Base-by-base conservation (phyloP, 2,113 vertebrate species). In the Micronisus gabar region DNA sequence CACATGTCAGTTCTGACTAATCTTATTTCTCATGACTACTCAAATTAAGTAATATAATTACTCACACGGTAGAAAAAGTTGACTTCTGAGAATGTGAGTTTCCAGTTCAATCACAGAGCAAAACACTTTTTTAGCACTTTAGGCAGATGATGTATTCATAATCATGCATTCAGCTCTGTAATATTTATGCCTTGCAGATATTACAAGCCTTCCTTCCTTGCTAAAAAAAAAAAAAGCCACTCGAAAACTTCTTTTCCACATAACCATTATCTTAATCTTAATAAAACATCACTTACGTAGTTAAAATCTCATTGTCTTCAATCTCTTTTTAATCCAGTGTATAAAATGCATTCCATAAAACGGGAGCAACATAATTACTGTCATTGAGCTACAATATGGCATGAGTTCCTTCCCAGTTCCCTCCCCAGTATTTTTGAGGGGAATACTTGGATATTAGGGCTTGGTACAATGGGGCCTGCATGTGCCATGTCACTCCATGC, bases 21-120 rank as follows among this genome's bases (percentile, higher is more conserved):
- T 58, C 47, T 63, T 76, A 50, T 94, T 91, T 95, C 30, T 89
- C 52, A 52, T 38, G 21, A 62, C 7, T 15, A 71, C 32, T 84
- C 47, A 56, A 91, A 75, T 56, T 45, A 79, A 80, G 41, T n/a
- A 62, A 56, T 50, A 36, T 32, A 41, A 63, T 66, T 95, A 55
- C 26, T 81, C 30, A 70, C 10, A 41, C 15, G 63, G 22, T 58
- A 22, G 61, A 43, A 86, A 78, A 63, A 27, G 2, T 5, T 88
- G 22, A 56, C 19, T 92, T 90, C 43, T 65, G 20, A 78, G 43
- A 92, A 88, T 18, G 15, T 68, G 21, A 23, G 45, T 96, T 90
- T 83, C 32, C 27, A 30, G 38, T 65, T 95, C 61, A 93, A 68
- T 52, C 2, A 6, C 43, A 63, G 7, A 71, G 38, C 15, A 93